Base-by-base conservation (phyloP, 2,888 invertebrate genomes). In the Hipparchia semele region DNA sequence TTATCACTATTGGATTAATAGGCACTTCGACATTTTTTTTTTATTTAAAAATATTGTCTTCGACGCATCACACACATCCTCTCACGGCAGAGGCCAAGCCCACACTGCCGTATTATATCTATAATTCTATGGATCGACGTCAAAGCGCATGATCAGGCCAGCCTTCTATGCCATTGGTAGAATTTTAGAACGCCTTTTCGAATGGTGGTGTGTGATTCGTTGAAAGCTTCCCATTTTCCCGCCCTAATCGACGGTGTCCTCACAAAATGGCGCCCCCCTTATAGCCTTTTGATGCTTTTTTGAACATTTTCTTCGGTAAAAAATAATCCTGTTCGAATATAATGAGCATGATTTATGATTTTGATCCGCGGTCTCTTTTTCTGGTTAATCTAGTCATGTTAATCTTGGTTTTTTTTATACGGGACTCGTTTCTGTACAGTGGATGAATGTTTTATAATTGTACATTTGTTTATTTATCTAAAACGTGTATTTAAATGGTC, bases 301-400 rank as follows among this genome's bases (percentile, higher is more conserved):
- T 90, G 89, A 91, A 87, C 91, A 90, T 92, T 92, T 93, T 90
- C 90, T 87, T 88, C 84, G 86, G 90, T 92, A 92, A 93, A 92
- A 93, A 92, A 93, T 94, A 93, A 93, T 92, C 93, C 91, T 88
- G 93, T 93, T 91, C 87, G 87, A 89, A 90, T 90, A 94, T 94
- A 94, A 93, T 93, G 94, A 92, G 91, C 89, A 92, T 93, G 94
- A 94, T 94, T 94, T 94, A 94, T 92, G 92, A 86, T 90, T 90
- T 90, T 89, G 91, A 90, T 90, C 90, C 88, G 87, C 86, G 86
- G 82, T 85, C 87, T 84, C 81, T 83, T 85, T 86, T 88, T 86
- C 87, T 84, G 86, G 82, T 81, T 91, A 90, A 91, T 91, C 90
- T 90, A 86, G 85, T 83, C 86, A 87, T 90, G 90, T 91, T 91